These are phyloP conservation scores for Holothuria leucospilota DNA, from an alignment of 53 echinoderm and acorn worm genomes.

Conservation along the genomic window DNA sequence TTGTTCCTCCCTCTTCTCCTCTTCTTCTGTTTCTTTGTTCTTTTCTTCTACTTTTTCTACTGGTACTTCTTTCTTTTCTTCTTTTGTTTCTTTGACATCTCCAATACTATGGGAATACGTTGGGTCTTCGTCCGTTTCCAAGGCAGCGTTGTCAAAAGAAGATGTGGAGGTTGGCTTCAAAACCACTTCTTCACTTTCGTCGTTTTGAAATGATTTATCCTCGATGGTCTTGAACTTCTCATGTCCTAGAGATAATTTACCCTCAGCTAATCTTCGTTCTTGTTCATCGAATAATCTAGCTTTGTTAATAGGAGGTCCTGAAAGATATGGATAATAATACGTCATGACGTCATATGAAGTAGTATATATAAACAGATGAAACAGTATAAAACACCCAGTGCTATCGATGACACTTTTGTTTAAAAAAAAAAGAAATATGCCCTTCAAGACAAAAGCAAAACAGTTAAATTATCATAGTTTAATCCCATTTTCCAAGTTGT, in stretches of 20 bases:
- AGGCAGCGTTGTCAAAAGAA: background rate
- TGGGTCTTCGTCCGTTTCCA: background rate
- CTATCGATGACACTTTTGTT: too few relatives aligned
- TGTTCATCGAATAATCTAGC: slow-evolving; percentile 80
- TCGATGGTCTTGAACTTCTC: slow-evolving; percentile 8
- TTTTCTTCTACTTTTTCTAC: background rate
- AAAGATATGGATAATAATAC: slow-evolving; percentile 2
- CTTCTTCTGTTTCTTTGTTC: background rate
- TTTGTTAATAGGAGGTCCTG: slow-evolving; percentile 78
- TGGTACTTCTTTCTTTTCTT: background rate
- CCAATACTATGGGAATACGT: background rate
- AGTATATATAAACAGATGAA: slow-evolving; percentile 36
- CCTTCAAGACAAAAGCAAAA: too few relatives aligned
- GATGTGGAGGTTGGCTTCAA: background rate
- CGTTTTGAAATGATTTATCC: background rate
- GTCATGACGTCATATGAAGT: background rate
- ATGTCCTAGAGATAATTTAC: background rate
- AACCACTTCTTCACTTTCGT: slow-evolving; percentile 6
- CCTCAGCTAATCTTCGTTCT: slow-evolving; percentile 51
- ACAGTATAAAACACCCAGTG: background rate
- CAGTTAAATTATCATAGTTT: too few relatives aligned
- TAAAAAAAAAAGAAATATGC: too few relatives aligned
- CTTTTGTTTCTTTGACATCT: background rate
- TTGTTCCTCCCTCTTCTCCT: background rate
- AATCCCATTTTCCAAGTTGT: too few relatives aligned